Evolutionary conservation across 2,797 vertebrate species (phyloP).

Genomic region (Sorex maritimensis): DNA sequence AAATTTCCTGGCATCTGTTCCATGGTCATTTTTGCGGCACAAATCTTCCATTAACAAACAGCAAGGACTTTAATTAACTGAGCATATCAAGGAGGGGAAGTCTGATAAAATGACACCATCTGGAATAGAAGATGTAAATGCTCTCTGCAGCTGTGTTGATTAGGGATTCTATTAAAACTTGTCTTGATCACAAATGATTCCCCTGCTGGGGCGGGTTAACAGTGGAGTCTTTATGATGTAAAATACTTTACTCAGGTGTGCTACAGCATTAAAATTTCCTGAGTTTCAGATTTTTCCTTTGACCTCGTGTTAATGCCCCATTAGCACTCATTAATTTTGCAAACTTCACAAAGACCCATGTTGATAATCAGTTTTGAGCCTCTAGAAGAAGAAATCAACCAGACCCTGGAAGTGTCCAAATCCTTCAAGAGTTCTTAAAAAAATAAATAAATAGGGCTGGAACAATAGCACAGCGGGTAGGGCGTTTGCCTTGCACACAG

Average conservation of each 20-base stretch:
- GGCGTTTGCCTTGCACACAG: too few relatives aligned
- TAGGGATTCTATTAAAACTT: constrained; percentile 59
- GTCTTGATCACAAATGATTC: not conserved
- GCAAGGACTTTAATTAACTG: constrained; percentile 87
- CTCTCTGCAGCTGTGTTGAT: constrained; percentile 54
- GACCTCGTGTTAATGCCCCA: constrained; percentile 66
- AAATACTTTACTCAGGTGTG: constrained; percentile 67
- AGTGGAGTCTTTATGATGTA: constrained; percentile 53
- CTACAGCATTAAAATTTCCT: constrained; percentile 50
- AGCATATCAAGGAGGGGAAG: constrained; percentile 69
- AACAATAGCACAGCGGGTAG: too few relatives aligned
- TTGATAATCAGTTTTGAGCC: constrained; percentile 56
- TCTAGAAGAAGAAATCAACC: constrained; percentile 54
- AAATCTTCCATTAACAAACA: constrained; percentile 82
- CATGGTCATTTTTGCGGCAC: constrained; percentile 79
- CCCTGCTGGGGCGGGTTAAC: constrained; percentile 9
- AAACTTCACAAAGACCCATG: not conserved
- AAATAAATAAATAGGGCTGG: not conserved
- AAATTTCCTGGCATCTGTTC: constrained; percentile 86
- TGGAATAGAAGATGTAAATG: constrained; percentile 76
- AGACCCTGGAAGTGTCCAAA: not conserved
- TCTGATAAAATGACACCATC: constrained; percentile 81
- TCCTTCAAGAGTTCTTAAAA: constrained; percentile 5
- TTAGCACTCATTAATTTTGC: constrained; percentile 73
- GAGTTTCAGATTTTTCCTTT: constrained; percentile 37